Evolutionary conservation across 2,888 invertebrate species (phyloP).

Genomic region (Liodrosophila aerea): DNA sequence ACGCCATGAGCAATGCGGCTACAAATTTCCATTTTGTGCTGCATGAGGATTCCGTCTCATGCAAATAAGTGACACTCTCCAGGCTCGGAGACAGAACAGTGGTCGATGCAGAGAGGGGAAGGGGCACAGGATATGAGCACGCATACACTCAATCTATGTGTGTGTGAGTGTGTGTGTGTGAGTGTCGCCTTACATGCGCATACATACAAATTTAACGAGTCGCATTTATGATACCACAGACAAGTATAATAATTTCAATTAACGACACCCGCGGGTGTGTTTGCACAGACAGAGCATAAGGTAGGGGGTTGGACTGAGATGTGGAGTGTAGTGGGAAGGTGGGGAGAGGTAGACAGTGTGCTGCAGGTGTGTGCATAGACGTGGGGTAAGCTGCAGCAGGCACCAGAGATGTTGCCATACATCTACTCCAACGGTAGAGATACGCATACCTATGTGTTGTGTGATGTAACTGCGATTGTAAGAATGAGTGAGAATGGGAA

Average conservation of each 20-base stretch:
- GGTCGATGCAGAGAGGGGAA: conserved; percentile 9
- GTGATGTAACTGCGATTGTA: too few relatives aligned
- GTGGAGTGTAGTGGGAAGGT: conserved; percentile 7
- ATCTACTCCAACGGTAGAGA: too few relatives aligned
- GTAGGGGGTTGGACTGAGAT: background rate
- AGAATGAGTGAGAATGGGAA: too few relatives aligned
- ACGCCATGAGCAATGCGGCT: conserved; percentile 65
- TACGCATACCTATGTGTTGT: too few relatives aligned
- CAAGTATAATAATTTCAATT: conserved; percentile 77
- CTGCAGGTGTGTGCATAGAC: background rate
- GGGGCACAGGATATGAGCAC: conserved; percentile 38
- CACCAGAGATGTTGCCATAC: background rate
- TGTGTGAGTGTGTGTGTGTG: conserved; percentile 19
- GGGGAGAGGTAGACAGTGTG: background rate
- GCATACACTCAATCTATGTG: conserved; percentile 9
- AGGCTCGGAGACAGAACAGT: conserved; percentile 18
- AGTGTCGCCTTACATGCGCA: conserved; percentile 59
- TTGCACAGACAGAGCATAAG: conserved; percentile 27
- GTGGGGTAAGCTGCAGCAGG: background rate
- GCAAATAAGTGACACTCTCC: conserved; percentile 69
- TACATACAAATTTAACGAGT: conserved; percentile 76
- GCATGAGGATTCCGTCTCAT: conserved; percentile 50
- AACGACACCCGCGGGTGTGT: conserved; percentile 75
- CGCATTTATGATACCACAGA: conserved; percentile 76
- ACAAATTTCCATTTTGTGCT: conserved; percentile 73